Conservation (phyloP, 2,888 invertebrate genomes). For the Epsilonema sp. region DNA sequence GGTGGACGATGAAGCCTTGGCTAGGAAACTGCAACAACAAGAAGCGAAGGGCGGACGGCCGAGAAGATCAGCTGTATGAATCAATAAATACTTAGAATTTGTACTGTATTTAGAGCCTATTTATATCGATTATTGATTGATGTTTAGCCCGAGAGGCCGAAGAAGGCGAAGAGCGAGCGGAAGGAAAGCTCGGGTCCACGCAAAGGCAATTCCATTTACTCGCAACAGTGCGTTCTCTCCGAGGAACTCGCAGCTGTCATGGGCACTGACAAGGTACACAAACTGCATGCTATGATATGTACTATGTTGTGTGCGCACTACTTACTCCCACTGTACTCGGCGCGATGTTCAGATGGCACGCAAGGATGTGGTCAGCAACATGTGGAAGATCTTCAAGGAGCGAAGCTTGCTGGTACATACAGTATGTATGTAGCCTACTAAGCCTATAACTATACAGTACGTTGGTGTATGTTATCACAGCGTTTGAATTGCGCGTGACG, state of each 20-base stretch:
- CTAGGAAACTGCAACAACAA: slow-evolving; percentile 23
- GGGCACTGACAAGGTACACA: slow-evolving; percentile 48
- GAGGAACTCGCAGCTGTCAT: slow-evolving; percentile 63
- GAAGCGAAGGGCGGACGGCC: slow-evolving; percentile 9
- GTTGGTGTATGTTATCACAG: no score
- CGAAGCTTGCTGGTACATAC: slow-evolving; percentile 27
- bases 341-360: no score
- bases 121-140: slow-evolving; percentile 7
- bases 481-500: no score
- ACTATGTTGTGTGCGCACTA: no score
- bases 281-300: no score
- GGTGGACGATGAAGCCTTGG: slow-evolving; percentile 24
- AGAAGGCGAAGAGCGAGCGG: slow-evolving; percentile 18
- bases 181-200: slow-evolving; percentile 15
- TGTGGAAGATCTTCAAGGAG: slow-evolving; percentile 31
- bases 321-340: no score
- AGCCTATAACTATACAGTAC: no score
- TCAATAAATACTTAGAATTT: neutral
- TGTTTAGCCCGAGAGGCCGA: slow-evolving; percentile 1
- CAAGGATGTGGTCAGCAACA: slow-evolving; percentile 29
- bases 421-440: no score
- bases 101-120: no score
- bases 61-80: neutral
- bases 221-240: slow-evolving; percentile 59
- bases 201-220: slow-evolving; percentile 43